Percentiles rank a stretch among this genome's conserved stretches.
Conservation (phyloP, 2,797 vertebrate species). For the Acrocephalus scirpaceus region DNA sequence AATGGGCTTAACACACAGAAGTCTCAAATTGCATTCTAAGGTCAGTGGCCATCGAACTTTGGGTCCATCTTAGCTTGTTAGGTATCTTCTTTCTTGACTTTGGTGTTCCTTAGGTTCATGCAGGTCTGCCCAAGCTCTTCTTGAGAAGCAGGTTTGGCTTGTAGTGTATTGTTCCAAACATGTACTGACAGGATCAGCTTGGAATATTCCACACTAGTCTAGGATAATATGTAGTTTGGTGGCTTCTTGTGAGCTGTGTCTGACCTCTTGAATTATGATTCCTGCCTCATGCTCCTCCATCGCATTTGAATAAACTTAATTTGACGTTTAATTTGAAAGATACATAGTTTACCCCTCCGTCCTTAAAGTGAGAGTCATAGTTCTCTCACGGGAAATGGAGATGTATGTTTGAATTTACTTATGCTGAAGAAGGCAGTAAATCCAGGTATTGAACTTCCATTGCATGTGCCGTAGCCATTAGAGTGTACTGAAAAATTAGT, state of each 20-base stretch:
- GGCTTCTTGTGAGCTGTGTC: not conserved
- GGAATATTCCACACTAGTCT: not conserved
- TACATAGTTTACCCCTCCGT: not conserved
- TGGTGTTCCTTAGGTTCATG: not conserved
- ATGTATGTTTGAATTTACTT: not conserved
- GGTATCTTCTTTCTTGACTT: not conserved
- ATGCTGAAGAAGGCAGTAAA: not conserved
- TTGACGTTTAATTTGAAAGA: not conserved
- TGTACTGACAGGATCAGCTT: not conserved
- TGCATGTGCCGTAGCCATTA: not conserved
- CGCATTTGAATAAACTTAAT: not conserved
- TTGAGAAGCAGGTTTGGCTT: not conserved
- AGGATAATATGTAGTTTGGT: not conserved
- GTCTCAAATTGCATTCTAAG: not conserved
- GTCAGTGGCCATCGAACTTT: not conserved
- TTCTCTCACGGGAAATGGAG: not conserved
- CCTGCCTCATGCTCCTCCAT: rapidly evolving
- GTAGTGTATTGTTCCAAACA: not conserved
- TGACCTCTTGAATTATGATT: not conserved
- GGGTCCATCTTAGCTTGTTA: rapidly evolving
- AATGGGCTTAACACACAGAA: not conserved
- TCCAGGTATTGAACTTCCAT: not conserved
- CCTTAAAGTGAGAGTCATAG: not conserved
- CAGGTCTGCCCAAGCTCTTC: not conserved
- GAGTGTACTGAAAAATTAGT: not conserved